A percentile compares a stretch with the other conserved stretches of the same genome.
Evolutionary conservation across 1,140 invertebrate genomes (phyloP).

Genomic region (Tetramorium simillimum): DNA sequence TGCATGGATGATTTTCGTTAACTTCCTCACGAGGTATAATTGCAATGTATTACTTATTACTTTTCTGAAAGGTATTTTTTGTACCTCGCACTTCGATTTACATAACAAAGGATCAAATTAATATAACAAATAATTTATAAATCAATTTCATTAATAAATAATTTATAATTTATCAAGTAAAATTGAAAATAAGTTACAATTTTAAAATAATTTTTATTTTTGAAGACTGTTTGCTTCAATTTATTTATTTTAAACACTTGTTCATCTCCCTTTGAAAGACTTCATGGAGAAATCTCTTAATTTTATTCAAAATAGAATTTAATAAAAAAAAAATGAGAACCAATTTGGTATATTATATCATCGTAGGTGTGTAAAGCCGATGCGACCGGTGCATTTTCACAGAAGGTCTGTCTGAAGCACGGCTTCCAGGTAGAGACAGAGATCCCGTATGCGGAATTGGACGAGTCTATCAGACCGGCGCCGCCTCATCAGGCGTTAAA

Average conservation of each 20-base stretch:
- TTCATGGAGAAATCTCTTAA: neutral
- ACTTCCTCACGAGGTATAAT: constrained; percentile 56
- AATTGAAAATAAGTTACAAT: neutral
- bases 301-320: neutral
- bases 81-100: neutral
- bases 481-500: constrained; percentile 88
- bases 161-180: neutral
- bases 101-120: constrained; percentile 29
- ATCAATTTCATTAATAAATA: constrained; percentile 11
- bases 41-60: constrained; percentile 48
- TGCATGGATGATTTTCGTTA: constrained; percentile 81
- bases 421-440: constrained; percentile 88
- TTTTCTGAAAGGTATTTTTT: constrained; percentile 60
- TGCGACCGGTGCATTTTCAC: constrained; percentile 91
- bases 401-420: constrained; percentile 89
- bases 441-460: constrained; percentile 88
- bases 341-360: neutral
- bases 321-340: constrained; percentile 7
- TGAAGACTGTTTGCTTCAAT: neutral
- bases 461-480: constrained; percentile 86
- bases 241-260: neutral
- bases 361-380: constrained; percentile 91
- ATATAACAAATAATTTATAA: neutral
- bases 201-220: neutral
- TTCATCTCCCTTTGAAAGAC: neutral